Conservation (phyloP, 1,140 invertebrate genomes). For the Bradysia coprophila region DNA sequence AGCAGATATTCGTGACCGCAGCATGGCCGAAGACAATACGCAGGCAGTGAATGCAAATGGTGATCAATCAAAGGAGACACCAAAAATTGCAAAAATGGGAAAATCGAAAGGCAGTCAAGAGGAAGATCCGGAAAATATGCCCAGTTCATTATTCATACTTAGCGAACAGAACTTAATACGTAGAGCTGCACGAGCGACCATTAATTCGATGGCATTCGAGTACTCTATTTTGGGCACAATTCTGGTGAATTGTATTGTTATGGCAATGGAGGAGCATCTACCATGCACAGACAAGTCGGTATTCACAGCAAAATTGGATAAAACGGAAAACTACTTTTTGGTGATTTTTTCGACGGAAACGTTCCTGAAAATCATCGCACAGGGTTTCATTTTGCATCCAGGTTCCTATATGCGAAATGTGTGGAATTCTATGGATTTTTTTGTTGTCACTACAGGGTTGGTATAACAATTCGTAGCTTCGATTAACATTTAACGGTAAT, state of each 20-base stretch:
- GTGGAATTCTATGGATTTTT: constrained; percentile 99
- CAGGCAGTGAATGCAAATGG: too few relatives aligned
- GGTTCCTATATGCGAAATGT: constrained; percentile 98
- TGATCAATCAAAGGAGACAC: too few relatives aligned
- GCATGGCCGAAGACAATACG: too few relatives aligned
- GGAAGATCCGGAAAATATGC: constrained; percentile 22
- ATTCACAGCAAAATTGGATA: constrained; percentile 94
- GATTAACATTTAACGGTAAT: constrained; percentile 1
- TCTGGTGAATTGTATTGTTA: constrained; percentile 99
- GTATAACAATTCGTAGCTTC: constrained; percentile 14
- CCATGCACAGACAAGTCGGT: constrained; percentile 95
- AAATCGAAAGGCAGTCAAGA: neutral
- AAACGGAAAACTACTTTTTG: constrained; percentile 98
- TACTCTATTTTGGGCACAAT: constrained; percentile 99
- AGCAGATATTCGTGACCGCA: too few relatives aligned
- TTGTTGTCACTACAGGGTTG: constrained; percentile 99
- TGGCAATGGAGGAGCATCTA: constrained; percentile 98
- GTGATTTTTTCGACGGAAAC: constrained; percentile 99
- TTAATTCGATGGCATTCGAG: constrained; percentile 99
- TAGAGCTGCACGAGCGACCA: constrained; percentile 95
- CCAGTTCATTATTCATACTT: constrained; percentile 92
- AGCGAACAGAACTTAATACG: constrained; percentile 72
- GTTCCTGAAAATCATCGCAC: constrained; percentile 97
- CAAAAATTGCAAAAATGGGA: constrained; percentile 20
- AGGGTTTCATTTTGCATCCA: constrained; percentile 98